Conservation (phyloP, 35 echinoderm and acorn worm species). For the Apostichopus parvimensis region DNA sequence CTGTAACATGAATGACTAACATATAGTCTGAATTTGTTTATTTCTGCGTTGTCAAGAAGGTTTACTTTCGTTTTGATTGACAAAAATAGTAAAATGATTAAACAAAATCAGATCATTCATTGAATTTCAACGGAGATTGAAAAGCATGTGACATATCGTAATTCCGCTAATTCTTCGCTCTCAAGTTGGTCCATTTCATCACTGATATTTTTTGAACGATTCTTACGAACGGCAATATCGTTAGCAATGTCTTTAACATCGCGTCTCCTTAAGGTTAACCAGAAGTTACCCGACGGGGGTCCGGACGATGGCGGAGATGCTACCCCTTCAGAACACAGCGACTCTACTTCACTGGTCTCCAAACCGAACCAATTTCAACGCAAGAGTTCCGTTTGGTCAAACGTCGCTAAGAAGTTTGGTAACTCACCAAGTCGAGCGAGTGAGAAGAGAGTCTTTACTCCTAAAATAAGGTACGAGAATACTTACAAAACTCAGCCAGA, state of each 20-base stretch:
- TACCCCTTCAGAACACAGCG: constrained; percentile 26
- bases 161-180: too few species aligned
- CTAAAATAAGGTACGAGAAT: constrained; percentile 76
- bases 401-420: constrained; percentile 56
- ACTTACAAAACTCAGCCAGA: constrained; percentile 75
- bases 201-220: too few species aligned
- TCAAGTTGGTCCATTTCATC: too few species aligned
- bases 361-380: neutral
- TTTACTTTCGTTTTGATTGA: too few species aligned
- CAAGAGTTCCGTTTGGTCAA: constrained; percentile 58
- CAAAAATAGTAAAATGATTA: too few species aligned
- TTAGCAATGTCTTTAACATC: constrained; percentile 18
- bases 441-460: constrained; percentile 40
- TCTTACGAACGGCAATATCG: neutral
- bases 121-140: too few species aligned
- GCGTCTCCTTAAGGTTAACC: constrained; percentile 10
- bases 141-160: too few species aligned
- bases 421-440: constrained; percentile 6
- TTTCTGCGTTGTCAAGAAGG: too few species aligned
- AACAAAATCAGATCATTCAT: too few species aligned
- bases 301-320: constrained; percentile 1
- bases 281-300: neutral
- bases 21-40: too few species aligned
- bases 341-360: neutral
- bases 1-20: too few species aligned